phyloP scores from a whole-genome alignment of 2,888 invertebrate species.

The Cataglyphis rosenhaueri region DNA sequence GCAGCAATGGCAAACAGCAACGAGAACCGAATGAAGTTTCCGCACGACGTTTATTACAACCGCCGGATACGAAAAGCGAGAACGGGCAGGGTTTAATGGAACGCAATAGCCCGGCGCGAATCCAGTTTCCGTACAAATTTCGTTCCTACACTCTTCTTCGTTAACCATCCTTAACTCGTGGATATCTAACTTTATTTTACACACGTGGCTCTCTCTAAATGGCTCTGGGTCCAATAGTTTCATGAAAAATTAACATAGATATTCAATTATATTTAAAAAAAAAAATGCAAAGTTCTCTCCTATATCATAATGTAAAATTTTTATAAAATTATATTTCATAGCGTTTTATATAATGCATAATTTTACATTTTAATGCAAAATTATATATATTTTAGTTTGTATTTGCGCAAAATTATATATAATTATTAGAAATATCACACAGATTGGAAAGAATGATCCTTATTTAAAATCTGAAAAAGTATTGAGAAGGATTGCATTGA shows the following conservation, averaged over 20 bases:
- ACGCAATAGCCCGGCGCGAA: background rate
- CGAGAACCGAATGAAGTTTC: constrained; percentile 1
- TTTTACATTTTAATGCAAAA: background rate
- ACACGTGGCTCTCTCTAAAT: background rate
- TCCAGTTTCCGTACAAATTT: background rate
- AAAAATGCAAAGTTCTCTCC: background rate
- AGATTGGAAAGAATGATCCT: background rate
- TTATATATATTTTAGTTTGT: background rate
- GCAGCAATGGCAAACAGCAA: background rate
- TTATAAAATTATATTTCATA: background rate
- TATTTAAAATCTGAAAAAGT: background rate
- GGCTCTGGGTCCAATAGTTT: background rate
- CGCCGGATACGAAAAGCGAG: constrained; percentile 2
- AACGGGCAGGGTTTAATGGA: background rate
- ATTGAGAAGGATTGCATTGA: background rate
- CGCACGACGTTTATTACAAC: constrained; percentile 17
- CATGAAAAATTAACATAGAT: background rate
- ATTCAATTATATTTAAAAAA: background rate
- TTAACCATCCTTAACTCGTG: background rate
- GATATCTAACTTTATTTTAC: background rate
- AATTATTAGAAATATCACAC: background rate
- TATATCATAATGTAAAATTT: background rate
- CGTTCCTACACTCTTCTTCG: background rate
- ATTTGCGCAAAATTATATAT: background rate
- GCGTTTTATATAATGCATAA: background rate